Percentiles rank a stretch among this genome's conserved stretches.
These are phyloP conservation scores for Calyptomena viridis DNA, from an alignment of 2,113 vertebrate genomes.

Conservation along the genomic window DNA sequence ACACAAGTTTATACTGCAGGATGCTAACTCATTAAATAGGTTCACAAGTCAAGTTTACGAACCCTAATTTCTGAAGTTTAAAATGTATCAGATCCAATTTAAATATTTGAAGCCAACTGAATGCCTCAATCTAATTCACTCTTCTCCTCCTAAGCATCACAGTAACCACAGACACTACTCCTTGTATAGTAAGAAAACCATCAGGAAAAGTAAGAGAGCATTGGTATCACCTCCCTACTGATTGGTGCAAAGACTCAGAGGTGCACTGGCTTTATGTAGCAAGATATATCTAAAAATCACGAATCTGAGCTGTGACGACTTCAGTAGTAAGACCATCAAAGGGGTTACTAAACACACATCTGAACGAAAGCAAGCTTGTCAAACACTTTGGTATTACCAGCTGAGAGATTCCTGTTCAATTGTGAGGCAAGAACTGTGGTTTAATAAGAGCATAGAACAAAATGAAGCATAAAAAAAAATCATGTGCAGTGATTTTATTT, in stretches of 20 bases:
- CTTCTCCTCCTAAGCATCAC: neutral
- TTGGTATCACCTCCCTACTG: neutral
- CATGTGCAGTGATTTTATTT: conserved; percentile 59
- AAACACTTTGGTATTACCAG: neutral
- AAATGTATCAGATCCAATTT: neutral
- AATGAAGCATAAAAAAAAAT: conserved; percentile 26
- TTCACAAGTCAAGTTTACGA: neutral
- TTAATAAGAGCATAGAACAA: conserved; percentile 46
- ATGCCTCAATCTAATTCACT: neutral
- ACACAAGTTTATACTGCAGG: neutral
- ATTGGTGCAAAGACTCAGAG: neutral
- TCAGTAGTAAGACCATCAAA: neutral
- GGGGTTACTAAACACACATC: neutral
- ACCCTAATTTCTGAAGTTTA: neutral
- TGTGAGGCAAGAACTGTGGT: neutral
- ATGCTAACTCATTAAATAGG: neutral
- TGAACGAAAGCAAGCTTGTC: neutral
- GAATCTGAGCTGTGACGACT: neutral
- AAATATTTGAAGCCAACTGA: neutral
- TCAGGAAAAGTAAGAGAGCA: neutral
- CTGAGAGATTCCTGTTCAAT: neutral
- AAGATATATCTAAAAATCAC: neutral
- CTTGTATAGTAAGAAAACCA: neutral
- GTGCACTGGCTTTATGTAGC: neutral
- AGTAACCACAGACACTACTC: neutral